Base-by-base conservation (phyloP, 1,140 invertebrate species). In the Arctopsyche grandis region DNA sequence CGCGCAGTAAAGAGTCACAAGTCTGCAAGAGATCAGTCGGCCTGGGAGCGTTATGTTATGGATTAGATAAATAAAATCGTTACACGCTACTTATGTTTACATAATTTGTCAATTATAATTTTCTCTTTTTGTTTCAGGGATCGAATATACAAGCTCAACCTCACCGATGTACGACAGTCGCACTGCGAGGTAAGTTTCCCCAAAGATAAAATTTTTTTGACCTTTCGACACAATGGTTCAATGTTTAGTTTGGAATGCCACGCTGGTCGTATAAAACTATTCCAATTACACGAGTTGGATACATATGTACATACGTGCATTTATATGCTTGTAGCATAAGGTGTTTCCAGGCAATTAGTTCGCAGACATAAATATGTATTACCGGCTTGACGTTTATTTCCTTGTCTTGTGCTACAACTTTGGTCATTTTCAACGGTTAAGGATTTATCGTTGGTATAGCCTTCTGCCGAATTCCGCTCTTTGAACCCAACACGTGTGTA, bases 91-190 rank as follows among this genome's bases (percentile, higher is more conserved):
- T n/a, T n/a, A n/a, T n/a, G n/a, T n/a, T n/a, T n/a, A n/a, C n/a
- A 38, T 7, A 38, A 38, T 4, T 38, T 38, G 7, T 38, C 7
- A 38, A 38, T 38, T 4, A 38, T 4, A 38, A 38, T n/a, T 48
- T 52, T 78, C 69, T 82, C 80, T 77, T 84, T 87, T 87, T 86
- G 81, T 91, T 91, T 44, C 90, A 93, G 92, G 92, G 92, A 93
- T 88, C 90, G 91, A 85, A 89, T 93, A 83, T 92, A 91, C 87
- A 90, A 90, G 82, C 86, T 93, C 79, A 93, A 92, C 87, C 88
- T 93, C 86, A 90, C 90, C 85, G 93, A 93, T 87, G 91, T 93
- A 83, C 93, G 91, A 84, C 91, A 91, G 86, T 91, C 92, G 80
- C 90, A 92, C 84, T 93, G 92, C 84, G 91, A 93, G 91, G 92